Base-by-base conservation (phyloP, 30 jellyfish, hydroid and myxozoan genomes). In the Pelagia noctiluca region DNA sequence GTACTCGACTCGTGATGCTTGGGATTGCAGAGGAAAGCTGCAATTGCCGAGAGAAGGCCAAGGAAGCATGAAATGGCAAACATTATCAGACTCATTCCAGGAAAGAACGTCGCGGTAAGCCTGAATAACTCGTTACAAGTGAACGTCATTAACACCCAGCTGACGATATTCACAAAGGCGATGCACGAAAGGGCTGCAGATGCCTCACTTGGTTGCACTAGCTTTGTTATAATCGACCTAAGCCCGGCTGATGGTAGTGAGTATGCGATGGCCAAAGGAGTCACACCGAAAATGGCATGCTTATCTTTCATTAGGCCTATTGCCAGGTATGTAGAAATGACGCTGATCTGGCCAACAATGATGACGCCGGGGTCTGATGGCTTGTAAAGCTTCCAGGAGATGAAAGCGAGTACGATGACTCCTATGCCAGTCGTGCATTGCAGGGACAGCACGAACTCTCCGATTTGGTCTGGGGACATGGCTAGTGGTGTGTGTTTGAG, bases 201-300 rank as follows among this genome's bases (percentile, higher is more conserved):
- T 10, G 75, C 80, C 16, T 63, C 80, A 36, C 52, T 78, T 26
- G 50, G 46, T 29, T 66, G 30, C 0, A 85, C 96, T 0, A 65
- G 63, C 80, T 85, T 85, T 46, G 96, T 85, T 11, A 76, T 50
- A 28, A 57, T 0, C 16, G 89, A 76, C 1, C 96, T 61, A 8
- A 85, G 47, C 0, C 83, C 69, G 0, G 96, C 75, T 80, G 75
- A 38, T 46, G 96, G 89, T 46, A 60, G 60, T 19, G 96, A 85
- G 49, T 65, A 71, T 34, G 83, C 88, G 64, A 85, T 34, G 26
- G 96, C 78, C 0, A 85, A 50, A 25, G 71, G 24, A 4, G 88
- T 47, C 19, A 76, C 35, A 2, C 82, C 75, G 28, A 31, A 74
- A 32, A 85, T 25, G 62, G 67, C 36, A n/a, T 31, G 50, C 35